These are phyloP conservation scores for Lepidurus arcticus DNA, from an alignment of 1,140 invertebrate species.

Conservation along the genomic window DNA sequence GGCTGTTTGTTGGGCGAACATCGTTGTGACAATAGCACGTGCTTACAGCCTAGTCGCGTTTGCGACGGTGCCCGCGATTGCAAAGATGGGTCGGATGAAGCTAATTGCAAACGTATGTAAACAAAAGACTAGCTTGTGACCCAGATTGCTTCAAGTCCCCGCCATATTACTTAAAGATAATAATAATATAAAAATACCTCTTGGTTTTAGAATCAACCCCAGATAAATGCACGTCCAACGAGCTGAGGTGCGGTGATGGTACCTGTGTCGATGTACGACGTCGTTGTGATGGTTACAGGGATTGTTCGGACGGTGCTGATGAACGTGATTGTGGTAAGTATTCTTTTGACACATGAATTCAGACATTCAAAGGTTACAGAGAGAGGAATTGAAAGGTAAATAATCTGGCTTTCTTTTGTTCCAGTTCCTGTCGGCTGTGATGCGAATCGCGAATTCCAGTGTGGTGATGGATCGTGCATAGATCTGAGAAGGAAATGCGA, in stretches of 20 bases:
- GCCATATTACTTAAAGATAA: too few species aligned
- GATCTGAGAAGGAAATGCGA: not conserved
- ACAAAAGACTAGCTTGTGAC: constrained; percentile 48
- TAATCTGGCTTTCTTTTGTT: not conserved
- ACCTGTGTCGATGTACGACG: constrained; percentile 45
- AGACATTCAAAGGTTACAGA: too few species aligned
- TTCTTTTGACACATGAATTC: too few species aligned
- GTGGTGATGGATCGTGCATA: not conserved
- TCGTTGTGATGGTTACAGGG: constrained; percentile 53
- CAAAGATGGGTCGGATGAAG: constrained; percentile 80
- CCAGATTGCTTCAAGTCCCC: too few species aligned
- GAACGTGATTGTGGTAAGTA: constrained; percentile 31
- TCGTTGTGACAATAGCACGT: constrained; percentile 50
- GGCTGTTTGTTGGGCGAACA: constrained; percentile 50
- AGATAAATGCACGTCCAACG: constrained; percentile 34
- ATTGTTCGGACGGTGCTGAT: constrained; percentile 49
- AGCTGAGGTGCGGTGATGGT: constrained; percentile 48
- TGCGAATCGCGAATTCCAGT: constrained; percentile 3
- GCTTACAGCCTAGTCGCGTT: constrained; percentile 44
- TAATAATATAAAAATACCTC: not conserved
- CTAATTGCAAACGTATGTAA: constrained; percentile 46
- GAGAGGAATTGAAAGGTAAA: not conserved
- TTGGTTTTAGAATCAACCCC: not conserved
- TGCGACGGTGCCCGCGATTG: constrained; percentile 79
- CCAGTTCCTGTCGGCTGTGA: not conserved